Evolutionary conservation across 1,140 invertebrate species (phyloP).

Genomic region (Mycetomoellerius zeteki): DNA sequence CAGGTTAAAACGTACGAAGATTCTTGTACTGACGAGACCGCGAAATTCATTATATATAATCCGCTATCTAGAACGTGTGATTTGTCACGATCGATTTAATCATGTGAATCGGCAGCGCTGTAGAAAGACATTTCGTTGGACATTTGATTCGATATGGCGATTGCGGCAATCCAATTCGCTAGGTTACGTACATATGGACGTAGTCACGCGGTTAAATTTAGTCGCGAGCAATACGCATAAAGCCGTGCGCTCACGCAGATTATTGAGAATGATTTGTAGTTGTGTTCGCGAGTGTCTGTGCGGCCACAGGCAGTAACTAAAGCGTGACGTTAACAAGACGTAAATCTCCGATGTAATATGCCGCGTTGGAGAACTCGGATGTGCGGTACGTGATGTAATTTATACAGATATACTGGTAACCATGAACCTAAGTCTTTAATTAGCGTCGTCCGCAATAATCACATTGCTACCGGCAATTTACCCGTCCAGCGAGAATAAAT

Average conservation of each 20-base stretch:
- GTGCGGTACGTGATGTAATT: constrained; percentile 55
- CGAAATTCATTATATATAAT: constrained; percentile 40
- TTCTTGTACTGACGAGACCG: neutral
- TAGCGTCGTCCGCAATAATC: constrained; percentile 65
- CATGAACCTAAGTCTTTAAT: constrained; percentile 70
- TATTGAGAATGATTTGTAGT: constrained; percentile 76
- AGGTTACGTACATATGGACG: constrained; percentile 25
- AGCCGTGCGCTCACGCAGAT: constrained; percentile 56
- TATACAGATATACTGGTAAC: constrained; percentile 67
- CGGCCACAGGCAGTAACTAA: constrained; percentile 65
- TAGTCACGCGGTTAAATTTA: constrained; percentile 74
- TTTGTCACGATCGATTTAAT: constrained; percentile 49
- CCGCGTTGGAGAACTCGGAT: neutral
- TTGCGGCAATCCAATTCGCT: constrained; percentile 54
- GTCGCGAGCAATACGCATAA: constrained; percentile 65
- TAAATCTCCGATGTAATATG: constrained; percentile 71
- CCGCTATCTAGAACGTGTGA: neutral
- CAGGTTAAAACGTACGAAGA: constrained; percentile 5
- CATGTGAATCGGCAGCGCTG: constrained; percentile 10
- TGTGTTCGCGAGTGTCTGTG: constrained; percentile 50
- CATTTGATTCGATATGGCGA: constrained; percentile 66
- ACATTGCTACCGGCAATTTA: constrained; percentile 35
- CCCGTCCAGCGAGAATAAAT: constrained; percentile 20
- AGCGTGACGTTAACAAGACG: constrained; percentile 77
- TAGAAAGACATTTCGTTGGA: constrained; percentile 35